Base-by-base conservation (phyloP, 1,140 invertebrate genomes). In the Gyrodactylus bullatarudis region DNA sequence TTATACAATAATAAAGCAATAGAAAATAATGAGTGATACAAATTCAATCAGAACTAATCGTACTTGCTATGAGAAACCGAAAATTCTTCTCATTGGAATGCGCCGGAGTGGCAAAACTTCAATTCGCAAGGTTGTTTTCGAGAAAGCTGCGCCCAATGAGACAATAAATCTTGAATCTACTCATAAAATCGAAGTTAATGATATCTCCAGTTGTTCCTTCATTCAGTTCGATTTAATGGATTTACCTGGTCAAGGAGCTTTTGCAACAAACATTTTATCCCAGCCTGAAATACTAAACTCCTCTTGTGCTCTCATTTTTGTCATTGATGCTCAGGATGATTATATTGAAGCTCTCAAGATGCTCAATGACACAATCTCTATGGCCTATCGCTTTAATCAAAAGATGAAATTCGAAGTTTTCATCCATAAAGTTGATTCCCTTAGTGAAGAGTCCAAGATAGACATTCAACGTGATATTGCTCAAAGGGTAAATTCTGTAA, bases 221-320 rank as follows among this genome's bases (percentile, higher is more conserved):
- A 91, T 99, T 26, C 91, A 96, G 78, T 98, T 98, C 83, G 89
- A 96, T 86, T 95, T 98, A 75, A 96, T 93, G 89, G 95, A 99
- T 81, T 94, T 98, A 81, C 94, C 94, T 26, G 94, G 93, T 20
- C 92, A 98, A 82, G 92, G 97, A 76, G 91, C 96, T 79, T 92
- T 95, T 76, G 91, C 95, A 81, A 91, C 97, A 83, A 86, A 88
- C 26, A 87, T 87, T 26, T 95, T 96, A 83, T 91, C 98, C 81
- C 88, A 88, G 69, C 89, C 95, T 76, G 87, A 87, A 81, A 91
- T 95, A 76, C 95, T 96, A 83, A 87, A 89, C 73, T 88, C 88
- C 0, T 83, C 89, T 83, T 91, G 91, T 73, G 92, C 94, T 54
- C 81, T 99, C 19, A 89, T 99, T 21, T 99, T 97, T 85, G 93